Evolutionary conservation across 2,113 vertebrate genomes (phyloP).

Genomic region (Corythornis vintsioides): DNA sequence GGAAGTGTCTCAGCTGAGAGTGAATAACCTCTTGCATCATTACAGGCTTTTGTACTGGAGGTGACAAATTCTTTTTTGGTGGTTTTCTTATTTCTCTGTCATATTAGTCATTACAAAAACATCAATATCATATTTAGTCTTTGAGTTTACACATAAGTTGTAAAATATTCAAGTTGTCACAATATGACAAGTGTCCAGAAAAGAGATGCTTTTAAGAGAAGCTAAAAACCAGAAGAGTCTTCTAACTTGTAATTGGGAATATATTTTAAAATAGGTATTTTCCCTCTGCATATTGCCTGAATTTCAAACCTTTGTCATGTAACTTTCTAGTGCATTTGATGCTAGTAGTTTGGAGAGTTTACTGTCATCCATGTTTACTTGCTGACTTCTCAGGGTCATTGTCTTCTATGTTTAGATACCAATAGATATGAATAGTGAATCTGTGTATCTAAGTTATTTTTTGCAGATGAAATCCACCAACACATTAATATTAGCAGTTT

Average conservation of each 20-base stretch:
- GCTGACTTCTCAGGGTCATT: neutral
- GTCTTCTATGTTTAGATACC: neutral
- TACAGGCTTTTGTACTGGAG: neutral
- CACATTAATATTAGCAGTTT: neutral
- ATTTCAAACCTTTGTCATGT: neutral
- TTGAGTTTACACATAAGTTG: neutral
- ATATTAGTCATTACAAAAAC: neutral
- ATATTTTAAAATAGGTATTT: neutral
- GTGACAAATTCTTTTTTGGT: neutral
- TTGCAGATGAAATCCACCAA: neutral
- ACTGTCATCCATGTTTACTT: slow-evolving; percentile 2
- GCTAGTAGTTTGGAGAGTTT: neutral
- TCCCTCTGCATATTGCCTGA: neutral
- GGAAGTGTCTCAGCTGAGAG: neutral
- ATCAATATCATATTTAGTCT: neutral
- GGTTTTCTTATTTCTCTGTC: neutral
- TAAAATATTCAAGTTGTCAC: neutral
- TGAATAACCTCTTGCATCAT: neutral
- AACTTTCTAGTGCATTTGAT: neutral
- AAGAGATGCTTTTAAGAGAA: neutral
- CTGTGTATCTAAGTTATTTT: slow-evolving; percentile 3
- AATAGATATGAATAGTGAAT: neutral
- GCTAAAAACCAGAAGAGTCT: neutral
- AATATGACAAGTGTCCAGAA: neutral
- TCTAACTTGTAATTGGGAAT: neutral